phyloP scores from a whole-genome alignment of 2,888 invertebrate genomes.

The Epistrophella euchroma region DNA sequence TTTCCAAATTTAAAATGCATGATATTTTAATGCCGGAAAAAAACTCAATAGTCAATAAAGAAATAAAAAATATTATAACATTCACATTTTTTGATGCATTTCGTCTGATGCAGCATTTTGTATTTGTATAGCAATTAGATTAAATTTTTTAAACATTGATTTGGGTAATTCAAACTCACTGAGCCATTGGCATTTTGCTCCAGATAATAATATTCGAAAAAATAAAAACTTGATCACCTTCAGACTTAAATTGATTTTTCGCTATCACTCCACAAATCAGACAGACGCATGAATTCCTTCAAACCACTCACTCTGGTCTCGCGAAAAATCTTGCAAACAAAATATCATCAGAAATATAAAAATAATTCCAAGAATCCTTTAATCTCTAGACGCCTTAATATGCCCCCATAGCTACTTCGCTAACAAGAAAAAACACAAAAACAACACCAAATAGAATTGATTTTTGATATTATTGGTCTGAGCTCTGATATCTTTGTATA shows the following conservation, averaged over 20 bases:
- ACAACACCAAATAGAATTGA: conserved; percentile 37
- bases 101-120: too few species aligned
- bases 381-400: conserved; percentile 39
- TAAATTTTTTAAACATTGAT: neutral
- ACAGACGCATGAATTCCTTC: conserved; percentile 56
- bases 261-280: conserved; percentile 50
- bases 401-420: conserved; percentile 2
- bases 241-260: conserved; percentile 39
- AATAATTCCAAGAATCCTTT: conserved; percentile 38
- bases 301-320: conserved; percentile 34
- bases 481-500: conserved; percentile 38
- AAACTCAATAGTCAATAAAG: too few species aligned
- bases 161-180: conserved; percentile 24
- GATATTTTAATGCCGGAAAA: too few species aligned
- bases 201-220: conserved; percentile 20
- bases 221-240: conserved; percentile 54
- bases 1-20: too few species aligned
- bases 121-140: too few species aligned
- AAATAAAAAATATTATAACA: too few species aligned
- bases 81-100: too few species aligned
- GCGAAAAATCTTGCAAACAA: conserved; percentile 10
- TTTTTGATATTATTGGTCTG: conserved; percentile 48
- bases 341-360: neutral
- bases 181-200: conserved; percentile 43
- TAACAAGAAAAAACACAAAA: conserved; percentile 1